Conservation (phyloP, 2,797 vertebrate genomes). For the Hipposideros larvatus region DNA sequence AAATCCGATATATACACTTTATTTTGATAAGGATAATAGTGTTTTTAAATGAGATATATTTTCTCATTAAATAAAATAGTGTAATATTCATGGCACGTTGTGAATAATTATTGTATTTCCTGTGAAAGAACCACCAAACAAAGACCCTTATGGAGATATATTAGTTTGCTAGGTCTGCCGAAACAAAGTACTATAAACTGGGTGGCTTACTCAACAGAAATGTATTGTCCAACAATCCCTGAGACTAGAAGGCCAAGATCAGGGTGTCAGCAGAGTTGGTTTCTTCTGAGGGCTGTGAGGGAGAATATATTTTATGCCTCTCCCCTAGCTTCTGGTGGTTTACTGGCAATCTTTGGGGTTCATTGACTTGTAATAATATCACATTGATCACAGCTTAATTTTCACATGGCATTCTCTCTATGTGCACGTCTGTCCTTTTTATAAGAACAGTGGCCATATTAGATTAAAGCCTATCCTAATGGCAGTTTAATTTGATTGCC, state of each 20-base stretch:
- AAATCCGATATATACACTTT: neutral
- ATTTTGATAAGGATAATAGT: slow-evolving; percentile 3
- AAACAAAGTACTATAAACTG: neutral
- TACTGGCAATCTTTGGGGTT: too few species aligned
- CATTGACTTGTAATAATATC: neutral
- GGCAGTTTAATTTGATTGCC: neutral
- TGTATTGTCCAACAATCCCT: neutral
- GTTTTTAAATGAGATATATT: neutral
- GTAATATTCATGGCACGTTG: neutral
- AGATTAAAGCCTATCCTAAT: neutral
- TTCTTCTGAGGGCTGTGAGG: neutral
- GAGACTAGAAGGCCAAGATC: neutral
- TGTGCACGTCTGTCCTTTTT: neutral
- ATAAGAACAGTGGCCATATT: neutral
- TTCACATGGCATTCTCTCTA: neutral
- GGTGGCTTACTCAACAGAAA: neutral
- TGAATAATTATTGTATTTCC: neutral
- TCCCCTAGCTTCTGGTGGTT: neutral
- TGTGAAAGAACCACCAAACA: neutral
- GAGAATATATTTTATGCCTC: neutral
- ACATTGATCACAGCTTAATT: neutral
- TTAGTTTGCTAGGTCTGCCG: neutral
- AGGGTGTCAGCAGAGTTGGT: too few species aligned
- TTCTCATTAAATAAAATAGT: slow-evolving; percentile 7
- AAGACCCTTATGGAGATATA: neutral